A percentile compares a stretch with the other conserved stretches of the same genome.
Conservation (phyloP, 2,888 invertebrate genomes). For the Agonopterix heracliana region DNA sequence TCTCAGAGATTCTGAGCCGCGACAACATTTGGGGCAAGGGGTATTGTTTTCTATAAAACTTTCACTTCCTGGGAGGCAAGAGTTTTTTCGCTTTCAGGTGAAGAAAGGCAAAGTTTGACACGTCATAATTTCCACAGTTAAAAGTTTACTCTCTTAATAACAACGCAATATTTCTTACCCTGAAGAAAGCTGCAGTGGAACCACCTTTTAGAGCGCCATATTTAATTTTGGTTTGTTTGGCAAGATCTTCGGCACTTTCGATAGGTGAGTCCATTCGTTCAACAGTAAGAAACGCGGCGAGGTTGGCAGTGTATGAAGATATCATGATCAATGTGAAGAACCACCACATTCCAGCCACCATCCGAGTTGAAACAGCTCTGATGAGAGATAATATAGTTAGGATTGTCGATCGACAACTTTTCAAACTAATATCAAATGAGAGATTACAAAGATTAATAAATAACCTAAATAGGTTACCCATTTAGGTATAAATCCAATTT, state of each 20-base stretch:
- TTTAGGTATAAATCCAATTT: too few species aligned
- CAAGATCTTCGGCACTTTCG: constrained; percentile 95
- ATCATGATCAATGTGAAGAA: constrained; percentile 97
- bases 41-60: too few species aligned
- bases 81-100: too few species aligned
- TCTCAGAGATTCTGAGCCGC: too few species aligned
- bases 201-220: constrained; percentile 96
- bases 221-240: constrained; percentile 97
- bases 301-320: constrained; percentile 96
- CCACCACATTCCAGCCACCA: constrained; percentile 97
- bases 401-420: background rate
- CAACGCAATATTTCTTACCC: constrained; percentile 74
- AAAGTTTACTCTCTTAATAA: too few species aligned
- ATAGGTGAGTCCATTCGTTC: constrained; percentile 96
- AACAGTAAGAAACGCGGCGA: constrained; percentile 95
- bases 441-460: too few species aligned
- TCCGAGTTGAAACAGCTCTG: constrained; percentile 90
- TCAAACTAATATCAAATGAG: too few species aligned
- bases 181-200: constrained; percentile 95
- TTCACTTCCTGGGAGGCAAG: too few species aligned
- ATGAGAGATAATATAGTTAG: background rate
- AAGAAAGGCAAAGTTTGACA: too few species aligned
- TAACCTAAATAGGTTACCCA: too few species aligned
- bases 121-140: too few species aligned
- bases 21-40: too few species aligned